Percentiles rank a stretch among this genome's conserved stretches.
phyloP scores from a whole-genome alignment of 2,888 invertebrate genomes.

The Smittia aterrima region DNA sequence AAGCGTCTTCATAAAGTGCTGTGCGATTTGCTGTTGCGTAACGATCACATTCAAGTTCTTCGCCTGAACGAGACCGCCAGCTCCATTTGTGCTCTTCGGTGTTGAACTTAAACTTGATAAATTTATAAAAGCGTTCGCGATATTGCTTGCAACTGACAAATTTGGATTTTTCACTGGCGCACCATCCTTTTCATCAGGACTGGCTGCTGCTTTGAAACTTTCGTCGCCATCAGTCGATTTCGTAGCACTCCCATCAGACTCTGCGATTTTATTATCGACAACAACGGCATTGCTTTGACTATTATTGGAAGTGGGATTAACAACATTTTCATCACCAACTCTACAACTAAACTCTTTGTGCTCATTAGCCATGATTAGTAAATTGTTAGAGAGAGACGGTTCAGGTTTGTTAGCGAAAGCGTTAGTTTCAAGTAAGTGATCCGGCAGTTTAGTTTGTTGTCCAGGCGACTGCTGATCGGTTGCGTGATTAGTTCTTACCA shows the following conservation, averaged over 20 bases:
- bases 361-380: constrained; percentile 41
- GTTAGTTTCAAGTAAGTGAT: constrained; percentile 39
- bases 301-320: constrained; percentile 32
- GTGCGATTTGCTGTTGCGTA: constrained; percentile 42
- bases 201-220: neutral
- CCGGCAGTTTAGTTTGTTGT: constrained; percentile 27
- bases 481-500: constrained; percentile 40
- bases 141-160: constrained; percentile 43
- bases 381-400: constrained; percentile 34
- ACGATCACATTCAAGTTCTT: constrained; percentile 43
- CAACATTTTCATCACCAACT: constrained; percentile 40
- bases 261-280: constrained; percentile 28
- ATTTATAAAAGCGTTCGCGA: constrained; percentile 44
- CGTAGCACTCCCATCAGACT: constrained; percentile 28
- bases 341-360: constrained; percentile 41
- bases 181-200: neutral
- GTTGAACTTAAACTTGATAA: constrained; percentile 42
- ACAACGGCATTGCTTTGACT: neutral
- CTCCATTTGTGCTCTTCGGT: constrained; percentile 36
- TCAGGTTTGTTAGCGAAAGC: constrained; percentile 40
- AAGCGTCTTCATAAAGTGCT: constrained; percentile 43
- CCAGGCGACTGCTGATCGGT: constrained; percentile 32
- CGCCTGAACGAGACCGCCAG: constrained; percentile 10
- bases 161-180: constrained; percentile 40
- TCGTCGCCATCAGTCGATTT: neutral